Percentiles rank a stretch among this genome's conserved stretches.
These are phyloP conservation scores for Gallinago jamesoni DNA, from an alignment of 2,113 vertebrate genomes.

Conservation along the genomic window DNA sequence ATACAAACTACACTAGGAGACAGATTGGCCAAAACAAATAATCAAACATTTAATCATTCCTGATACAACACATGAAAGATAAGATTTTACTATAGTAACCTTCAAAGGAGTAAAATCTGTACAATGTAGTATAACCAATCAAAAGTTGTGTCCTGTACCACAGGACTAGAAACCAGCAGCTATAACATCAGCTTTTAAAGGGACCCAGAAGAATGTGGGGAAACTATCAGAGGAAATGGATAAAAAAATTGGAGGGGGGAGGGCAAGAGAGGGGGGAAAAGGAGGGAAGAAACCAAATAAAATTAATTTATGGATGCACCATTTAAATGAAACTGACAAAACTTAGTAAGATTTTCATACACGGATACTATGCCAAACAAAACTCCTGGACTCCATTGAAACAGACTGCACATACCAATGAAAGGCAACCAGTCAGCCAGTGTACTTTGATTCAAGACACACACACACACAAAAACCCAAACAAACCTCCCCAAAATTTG, in stretches of 20 bases:
- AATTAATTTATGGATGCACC: neutral
- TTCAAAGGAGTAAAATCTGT: neutral
- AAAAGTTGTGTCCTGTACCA: neutral
- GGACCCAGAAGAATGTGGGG: neutral
- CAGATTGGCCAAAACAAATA: neutral
- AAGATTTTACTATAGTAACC: neutral
- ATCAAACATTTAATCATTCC: neutral
- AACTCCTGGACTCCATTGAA: neutral
- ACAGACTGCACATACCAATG: neutral
- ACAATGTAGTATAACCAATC: neutral
- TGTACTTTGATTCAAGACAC: neutral
- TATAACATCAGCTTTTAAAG: neutral
- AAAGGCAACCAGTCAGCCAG: neutral
- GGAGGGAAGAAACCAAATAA: neutral
- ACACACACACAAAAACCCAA: neutral
- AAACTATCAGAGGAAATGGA: neutral
- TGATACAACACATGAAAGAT: neutral
- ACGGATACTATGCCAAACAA: neutral
- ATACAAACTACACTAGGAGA: neutral
- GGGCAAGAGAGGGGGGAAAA: too few relatives aligned
- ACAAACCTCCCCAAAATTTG: neutral
- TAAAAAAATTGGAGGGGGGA: neutral
- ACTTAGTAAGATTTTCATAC: neutral
- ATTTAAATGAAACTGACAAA: neutral
- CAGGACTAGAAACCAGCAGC: neutral